Evolutionary conservation across 2,888 invertebrate genomes (phyloP).

Genomic region (Drosophila buzzatii): DNA sequence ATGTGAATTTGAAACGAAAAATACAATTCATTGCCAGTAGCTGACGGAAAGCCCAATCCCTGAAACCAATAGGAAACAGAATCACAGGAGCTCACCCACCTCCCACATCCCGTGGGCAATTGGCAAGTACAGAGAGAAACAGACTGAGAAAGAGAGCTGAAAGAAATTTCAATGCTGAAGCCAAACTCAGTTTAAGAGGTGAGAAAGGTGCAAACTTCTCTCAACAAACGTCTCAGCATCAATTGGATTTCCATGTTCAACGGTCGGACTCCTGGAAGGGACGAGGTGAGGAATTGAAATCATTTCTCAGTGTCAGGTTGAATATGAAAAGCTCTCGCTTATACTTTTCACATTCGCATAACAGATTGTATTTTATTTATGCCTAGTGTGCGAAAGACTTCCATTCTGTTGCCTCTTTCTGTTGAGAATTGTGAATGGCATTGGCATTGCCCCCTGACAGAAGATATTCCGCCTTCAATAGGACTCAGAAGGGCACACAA

Average conservation of each 20-base stretch:
- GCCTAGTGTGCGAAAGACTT: slow-evolving; percentile 25
- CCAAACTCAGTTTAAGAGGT: slow-evolving; percentile 8
- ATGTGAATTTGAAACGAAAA: slow-evolving; percentile 44
- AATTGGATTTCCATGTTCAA: slow-evolving; percentile 38
- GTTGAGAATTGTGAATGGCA: neutral
- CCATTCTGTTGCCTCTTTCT: slow-evolving; percentile 20
- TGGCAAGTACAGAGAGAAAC: slow-evolving; percentile 2
- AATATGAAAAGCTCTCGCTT: slow-evolving; percentile 55
- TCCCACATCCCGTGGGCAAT: neutral
- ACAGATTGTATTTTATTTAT: slow-evolving; percentile 50
- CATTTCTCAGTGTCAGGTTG: slow-evolving; percentile 67
- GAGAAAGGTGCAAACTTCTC: slow-evolving; percentile 1
- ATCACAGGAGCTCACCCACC: slow-evolving; percentile 7
- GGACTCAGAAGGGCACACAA: slow-evolving; percentile 9
- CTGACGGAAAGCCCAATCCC: slow-evolving; percentile 23
- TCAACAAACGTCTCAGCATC: slow-evolving; percentile 19
- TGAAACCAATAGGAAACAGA: slow-evolving; percentile 16
- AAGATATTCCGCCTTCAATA: neutral
- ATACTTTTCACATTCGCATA: slow-evolving; percentile 41
- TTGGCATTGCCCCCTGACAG: neutral
- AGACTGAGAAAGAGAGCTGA: neutral
- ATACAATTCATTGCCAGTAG: slow-evolving; percentile 41
- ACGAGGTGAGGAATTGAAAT: slow-evolving; percentile 54
- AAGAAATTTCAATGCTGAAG: slow-evolving; percentile 35
- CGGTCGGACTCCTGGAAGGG: neutral